Conservation (phyloP, 1,140 invertebrate species). For the Centruroides vittatus region DNA sequence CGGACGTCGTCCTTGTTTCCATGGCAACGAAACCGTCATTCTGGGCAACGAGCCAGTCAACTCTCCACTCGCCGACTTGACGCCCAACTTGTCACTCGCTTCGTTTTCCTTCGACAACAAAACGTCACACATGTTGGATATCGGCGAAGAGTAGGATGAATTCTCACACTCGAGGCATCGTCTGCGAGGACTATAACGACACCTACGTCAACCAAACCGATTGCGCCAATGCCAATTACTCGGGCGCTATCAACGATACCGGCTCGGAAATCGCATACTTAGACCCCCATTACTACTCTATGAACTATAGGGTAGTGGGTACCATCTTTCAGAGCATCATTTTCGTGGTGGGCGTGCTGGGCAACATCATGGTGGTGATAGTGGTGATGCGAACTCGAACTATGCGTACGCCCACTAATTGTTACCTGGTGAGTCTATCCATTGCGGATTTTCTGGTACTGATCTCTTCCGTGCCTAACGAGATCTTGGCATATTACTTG, state of each 20-base stretch:
- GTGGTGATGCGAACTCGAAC: constrained; percentile 33
- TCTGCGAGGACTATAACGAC: neutral
- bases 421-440: constrained; percentile 44
- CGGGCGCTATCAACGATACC: neutral
- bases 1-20: no score
- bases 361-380: constrained; percentile 40
- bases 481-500: constrained; percentile 42
- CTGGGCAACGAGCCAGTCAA: no score
- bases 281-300: constrained; percentile 31
- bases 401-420: constrained; percentile 47
- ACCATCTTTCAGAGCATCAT: constrained; percentile 43
- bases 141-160: no score
- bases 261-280: constrained; percentile 1
- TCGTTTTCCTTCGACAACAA: no score
- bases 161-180: no score
- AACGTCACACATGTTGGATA: no score
- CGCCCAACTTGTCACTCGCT: no score
- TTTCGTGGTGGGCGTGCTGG: constrained; percentile 38
- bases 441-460: constrained; percentile 44
- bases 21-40: no score
- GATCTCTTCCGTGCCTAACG: constrained; percentile 40
- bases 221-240: neutral
- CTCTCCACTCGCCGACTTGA: no score
- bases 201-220: neutral
- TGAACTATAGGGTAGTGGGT: constrained; percentile 37